Base-by-base conservation (phyloP, 2,888 invertebrate genomes). In the Dolichomitus sp. region DNA sequence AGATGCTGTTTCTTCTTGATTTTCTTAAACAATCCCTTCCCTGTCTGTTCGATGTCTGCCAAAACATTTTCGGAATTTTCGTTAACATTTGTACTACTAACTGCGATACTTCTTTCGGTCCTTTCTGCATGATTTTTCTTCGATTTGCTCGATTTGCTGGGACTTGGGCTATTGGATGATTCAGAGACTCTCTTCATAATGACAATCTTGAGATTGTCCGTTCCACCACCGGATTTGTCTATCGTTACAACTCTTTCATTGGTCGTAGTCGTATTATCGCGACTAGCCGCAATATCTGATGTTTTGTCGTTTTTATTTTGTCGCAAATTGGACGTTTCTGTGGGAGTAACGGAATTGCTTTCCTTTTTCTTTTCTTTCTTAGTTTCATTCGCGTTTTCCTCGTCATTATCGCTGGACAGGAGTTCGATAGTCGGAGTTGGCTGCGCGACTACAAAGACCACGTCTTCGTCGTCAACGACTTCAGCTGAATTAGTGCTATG, bases 371-470 rank as follows among this genome's bases (percentile, higher is more conserved):
- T 77, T 59, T 81, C 84, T 68, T 89, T 84, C 80, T 86, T 89
- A 14, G 78, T 72, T 57, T 81, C 70, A 42, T 40, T 30, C 42
- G 84, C 78, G n/a, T 85, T 66, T 11, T 86, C 93, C 61, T 92
- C 91, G 4, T 93, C 93, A 65, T 92, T 92, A 4, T 93, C 93
- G 57, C 92, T 93, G 1, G 93, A 93, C 9, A 93, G 77, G 48
- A 93, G 84, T 76, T 93, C 93, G 45, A 93, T 93, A 11, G 92
- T 91, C 4, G 93, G 91, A 6, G 93, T 92, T 19, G 93, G 92
- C 42, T 92, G 89, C 4, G 59, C 77, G 19, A 93, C 90, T 3
- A 93, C 92, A 42, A 93, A 87, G 45, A 92, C 92, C n/a, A 93
- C 92, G 80, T 93, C 93, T 83, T 93, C 93, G 57, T 93, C 93